Base-by-base conservation (phyloP, 2,888 invertebrate genomes). In the Himalopsyche kuldschensis region DNA sequence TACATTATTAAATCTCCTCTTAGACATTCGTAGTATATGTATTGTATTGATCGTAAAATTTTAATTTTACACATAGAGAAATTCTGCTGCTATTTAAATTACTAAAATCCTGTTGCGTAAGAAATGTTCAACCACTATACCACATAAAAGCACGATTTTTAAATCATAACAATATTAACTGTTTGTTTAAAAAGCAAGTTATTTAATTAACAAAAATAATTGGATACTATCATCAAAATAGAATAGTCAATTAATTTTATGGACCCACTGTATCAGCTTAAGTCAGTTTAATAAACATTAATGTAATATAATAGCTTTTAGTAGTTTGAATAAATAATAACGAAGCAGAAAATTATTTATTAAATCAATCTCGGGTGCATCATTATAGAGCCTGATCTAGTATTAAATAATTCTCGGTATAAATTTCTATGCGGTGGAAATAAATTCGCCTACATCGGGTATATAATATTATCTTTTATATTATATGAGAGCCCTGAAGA, bases 401-500 rank as follows among this genome's bases (percentile, higher is more conserved):
- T 55, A 55, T 20, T 55, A 55, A 55, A 55, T 4, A 55, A 55
- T 20, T 20, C 20, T 55, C 20, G 6, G 55, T 55, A 55, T 55
- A 20, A 4, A 55, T 20, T 55, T 55, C 55, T 6, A 55, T 20
- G 24, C 55, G 20, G 55, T 55, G 55, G n/a, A 55, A 20, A 55
- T 55, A 20, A 55, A 55, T 55, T 55, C 55, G 55, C 55, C 55
- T 55, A 20, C 55, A 55, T 24, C 20, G 55, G 55, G n/a, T 3
- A 15, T 55, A 24, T 55, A 55, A 55, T 55, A 10, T 55, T 55
- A 20, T 55, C 55, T 55, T 55, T 55, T 20, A 55, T 20, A 55
- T 55, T 55, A 55, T 55, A 55, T 55, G 55, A 55, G 55, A 24
- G 55, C 84, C 81, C 80, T 48, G 78, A 31, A 84, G 84, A 84